Conservation (phyloP, 2,888 invertebrate genomes). For the Strigamia transsilvanica region DNA sequence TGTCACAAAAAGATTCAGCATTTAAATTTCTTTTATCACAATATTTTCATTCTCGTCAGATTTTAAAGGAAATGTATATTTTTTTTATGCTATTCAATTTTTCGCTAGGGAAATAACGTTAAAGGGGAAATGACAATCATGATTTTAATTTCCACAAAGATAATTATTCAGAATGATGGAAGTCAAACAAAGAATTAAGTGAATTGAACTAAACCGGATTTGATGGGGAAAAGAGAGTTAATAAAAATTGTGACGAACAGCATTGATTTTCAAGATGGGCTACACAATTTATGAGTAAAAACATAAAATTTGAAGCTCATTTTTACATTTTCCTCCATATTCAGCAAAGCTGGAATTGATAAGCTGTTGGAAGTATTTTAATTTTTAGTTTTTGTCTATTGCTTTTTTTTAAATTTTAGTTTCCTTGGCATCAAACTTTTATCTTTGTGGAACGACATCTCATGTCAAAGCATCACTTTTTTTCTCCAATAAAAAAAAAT, state of each 20-base stretch:
- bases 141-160: neutral
- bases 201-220: conserved; percentile 16
- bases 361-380: no score
- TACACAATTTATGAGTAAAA: no score
- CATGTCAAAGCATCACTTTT: conserved; percentile 1
- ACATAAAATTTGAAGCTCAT: no score
- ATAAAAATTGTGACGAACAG: no score
- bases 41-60: neutral
- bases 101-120: neutral
- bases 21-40: neutral
- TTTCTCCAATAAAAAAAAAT: neutral
- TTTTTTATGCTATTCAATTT: neutral
- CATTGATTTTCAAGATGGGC: no score
- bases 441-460: neutral
- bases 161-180: neutral
- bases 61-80: neutral
- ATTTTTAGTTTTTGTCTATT: no score
- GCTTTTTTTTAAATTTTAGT: neutral
- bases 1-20: neutral
- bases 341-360: no score
- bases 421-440: neutral
- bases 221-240: neutral
- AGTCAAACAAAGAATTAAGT: neutral
- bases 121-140: conserved; percentile 20
- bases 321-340: no score